Base-by-base conservation (phyloP, 30 jellyfish, hydroid and myxozoan genomes). In the Rhopilema esculentum region DNA sequence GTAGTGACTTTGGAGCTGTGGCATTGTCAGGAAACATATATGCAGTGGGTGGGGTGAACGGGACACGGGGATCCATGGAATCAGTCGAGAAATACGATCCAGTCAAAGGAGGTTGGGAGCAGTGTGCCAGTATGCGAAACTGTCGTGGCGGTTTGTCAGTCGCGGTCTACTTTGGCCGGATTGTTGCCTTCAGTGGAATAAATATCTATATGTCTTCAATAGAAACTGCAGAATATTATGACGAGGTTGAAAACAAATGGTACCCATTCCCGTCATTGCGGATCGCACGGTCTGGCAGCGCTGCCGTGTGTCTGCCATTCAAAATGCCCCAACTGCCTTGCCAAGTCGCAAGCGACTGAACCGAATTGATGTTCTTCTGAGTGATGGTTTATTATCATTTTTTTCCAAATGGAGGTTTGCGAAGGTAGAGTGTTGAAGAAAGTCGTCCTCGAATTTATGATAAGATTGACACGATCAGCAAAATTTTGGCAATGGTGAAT, bases 121-220 rank as follows among this genome's bases (percentile, higher is more conserved):
- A 29, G 73, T 90, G 97, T 66, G 88, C 94, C 4, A 87, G 97
- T 15, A 76, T 94, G 92, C 79, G 25, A 23, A 87, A 85, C 52
- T 97, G 98, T 26, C 97, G 99, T 1, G 99, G 99, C 71, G 99
- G 99, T n/a, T 83, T 91, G 15, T 76, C 99, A 4, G 89, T 83
- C 81, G 95, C 93, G 1, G 89, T 91, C 1, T 90, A 63, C 90
- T 94, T 85, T 69, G 99, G 99, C 9, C 81, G 99, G 69, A 80
- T 90, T 0, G 89, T 94, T 21, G 99, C 97, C 4, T 23, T 89
- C 23, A 88, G 97, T 75, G 99, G 99, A 6, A 94, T 89, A 74
- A 85, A 94, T 85, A 94, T 96, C 63, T 94, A 85, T 61, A 94
- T 94, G 99, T 82, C 91, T n/a, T 49, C 91, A 30, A 61, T 88